Base-by-base conservation (phyloP, 37 sponge, comb jelly and placozoan species). In the Crambe crambe region DNA sequence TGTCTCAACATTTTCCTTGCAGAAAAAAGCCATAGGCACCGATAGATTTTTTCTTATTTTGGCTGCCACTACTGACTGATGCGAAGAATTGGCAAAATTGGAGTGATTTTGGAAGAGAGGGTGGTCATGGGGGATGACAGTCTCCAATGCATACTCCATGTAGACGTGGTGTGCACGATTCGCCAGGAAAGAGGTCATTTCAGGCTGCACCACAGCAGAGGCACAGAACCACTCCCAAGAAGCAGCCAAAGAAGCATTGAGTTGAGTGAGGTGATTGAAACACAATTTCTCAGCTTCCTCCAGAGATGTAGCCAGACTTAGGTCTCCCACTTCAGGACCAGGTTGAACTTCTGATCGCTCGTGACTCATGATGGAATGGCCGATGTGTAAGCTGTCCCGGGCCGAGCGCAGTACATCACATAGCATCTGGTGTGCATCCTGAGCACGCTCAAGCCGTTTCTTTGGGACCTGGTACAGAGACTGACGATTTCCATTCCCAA, bases 141-240 rank as follows among this genome's bases (percentile, higher is more conserved):
- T 73, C 42, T 76, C 54, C 18, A 21, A 30, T 20, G 74, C 1
- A 23, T 72, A 82, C 35, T 27, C 2, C 39, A 88, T 42, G 32
- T 62, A 39, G 36, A 54, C 12, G 25, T 6, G 0, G 30, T 81
- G 88, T 22, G 61, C n/a, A 20, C 58, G 77, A 18, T 26, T 39
- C 30, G 78, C 83, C 2, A 88, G 65, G 42, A 47, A 82, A 4
- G 22, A 2, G 5, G 71, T 67, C 68, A 82, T 82, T 2, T 77
- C 57, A 2, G 88, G 88, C 35, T 82, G 83, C 20, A 58, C 47
- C 30, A 88, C 56, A 4, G 88, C 83, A 0, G 72, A 70, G 26
- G 15, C 17, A 35, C 88, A 88, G 34, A 82, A 88, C 88, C 78
- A 78, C 58, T 82, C 81, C 88, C 83, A 88, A 0, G 88, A 58